Conservation (phyloP, 2,888 invertebrate species). For the Drosophila phalerata region DNA sequence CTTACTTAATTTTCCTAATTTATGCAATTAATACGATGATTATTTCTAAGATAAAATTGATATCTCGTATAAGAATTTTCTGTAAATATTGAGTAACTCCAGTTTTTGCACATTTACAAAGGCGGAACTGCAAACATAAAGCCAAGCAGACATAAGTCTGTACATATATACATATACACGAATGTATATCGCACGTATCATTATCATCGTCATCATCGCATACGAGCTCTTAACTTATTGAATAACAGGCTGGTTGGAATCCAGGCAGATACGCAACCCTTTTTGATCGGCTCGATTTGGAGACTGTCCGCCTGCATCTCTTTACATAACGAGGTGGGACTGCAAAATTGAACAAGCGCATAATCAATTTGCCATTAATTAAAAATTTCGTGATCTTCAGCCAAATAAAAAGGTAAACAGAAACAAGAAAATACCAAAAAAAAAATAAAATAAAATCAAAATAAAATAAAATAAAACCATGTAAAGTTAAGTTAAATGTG, state of each 20-base stretch:
- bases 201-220: constrained; percentile 32
- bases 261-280: constrained; percentile 53
- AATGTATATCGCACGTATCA: constrained; percentile 1
- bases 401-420: constrained; percentile 19
- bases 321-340: constrained; percentile 67
- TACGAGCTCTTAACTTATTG: constrained; percentile 58
- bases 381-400: constrained; percentile 56
- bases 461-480: constrained; percentile 23
- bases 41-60: not conserved
- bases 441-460: constrained; percentile 14
- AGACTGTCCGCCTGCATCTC: constrained; percentile 55
- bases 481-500: constrained; percentile 41
- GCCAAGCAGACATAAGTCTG: not conserved
- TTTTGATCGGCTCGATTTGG: constrained; percentile 34
- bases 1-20: no score
- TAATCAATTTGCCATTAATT: constrained; percentile 74
- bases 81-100: constrained; percentile 17
- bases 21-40: not conserved
- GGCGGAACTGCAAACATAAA: constrained; percentile 10
- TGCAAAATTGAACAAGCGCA: constrained; percentile 63
- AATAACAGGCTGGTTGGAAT: constrained; percentile 62
- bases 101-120: constrained; percentile 39
- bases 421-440: constrained; percentile 8
- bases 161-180: no score
- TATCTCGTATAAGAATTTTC: constrained; percentile 9